Base-by-base conservation (phyloP, 2,113 vertebrate species). In the Eurystomus gularis region DNA sequence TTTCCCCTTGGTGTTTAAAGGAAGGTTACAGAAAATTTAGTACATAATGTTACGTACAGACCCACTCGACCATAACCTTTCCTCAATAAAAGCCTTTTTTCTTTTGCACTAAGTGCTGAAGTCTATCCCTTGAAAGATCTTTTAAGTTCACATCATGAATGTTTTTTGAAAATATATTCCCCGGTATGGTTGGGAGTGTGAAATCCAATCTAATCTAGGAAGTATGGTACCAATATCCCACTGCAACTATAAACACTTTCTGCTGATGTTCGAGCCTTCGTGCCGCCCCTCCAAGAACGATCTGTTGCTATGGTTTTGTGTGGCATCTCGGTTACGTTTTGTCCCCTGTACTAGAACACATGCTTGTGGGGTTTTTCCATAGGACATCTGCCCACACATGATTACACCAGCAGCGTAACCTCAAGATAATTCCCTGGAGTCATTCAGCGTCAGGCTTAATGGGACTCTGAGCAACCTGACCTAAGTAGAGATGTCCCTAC, bases 1-100 rank as follows among this genome's bases (percentile, higher is more conserved):
- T 21, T 64, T 84, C 48, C 21, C 18, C 28, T 35, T 52, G 26
- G 11, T 7, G 31, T 62, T 65, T 71, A 54, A 81, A 64, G 28
- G 82, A 78, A 39, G 6, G 14, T 23, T 70, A 35, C 52, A 39
- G 54, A 76, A 73, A 64, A 86, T 68, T 48, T 57, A 57, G 17
- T 35, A 25, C 11, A 19, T 8, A 15, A 0, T 73, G 12, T 37
- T 55, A 54, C 0, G 0, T 24, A 65, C 24, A 64, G 39, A 49
- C 14, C 3, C 13, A n/a, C 16, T 78, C 4, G 1, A 26, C 23
- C 26, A 24, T 35, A 35, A 28, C 10, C 7, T 61, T 70, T 87
- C 7, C 35, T 76, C 19, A 37, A 10, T 37, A 64, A 87, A 65
- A 72, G 11, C 29, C 5, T 39, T 64, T 72, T 26, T 54, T 13